Evolutionary conservation across 1,140 invertebrate genomes (phyloP).

Genomic region (Drosophila micromelanica): DNA sequence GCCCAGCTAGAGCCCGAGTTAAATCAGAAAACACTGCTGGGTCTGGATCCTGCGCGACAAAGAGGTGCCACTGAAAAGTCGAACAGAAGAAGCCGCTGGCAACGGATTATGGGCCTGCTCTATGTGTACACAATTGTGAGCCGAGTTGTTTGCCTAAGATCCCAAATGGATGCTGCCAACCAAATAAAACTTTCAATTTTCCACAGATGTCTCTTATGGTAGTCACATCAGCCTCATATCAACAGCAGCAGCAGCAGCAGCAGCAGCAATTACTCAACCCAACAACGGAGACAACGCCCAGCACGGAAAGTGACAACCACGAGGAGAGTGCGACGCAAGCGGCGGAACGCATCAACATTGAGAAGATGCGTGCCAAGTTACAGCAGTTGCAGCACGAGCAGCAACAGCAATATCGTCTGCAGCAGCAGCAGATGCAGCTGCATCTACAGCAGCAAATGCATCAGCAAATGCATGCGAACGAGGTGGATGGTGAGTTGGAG

Average conservation of each 20-base stretch:
- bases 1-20: slow-evolving; percentile 40
- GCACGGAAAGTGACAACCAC: slow-evolving; percentile 52
- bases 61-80: slow-evolving; percentile 19
- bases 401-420: slow-evolving; percentile 69
- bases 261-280: slow-evolving; percentile 54
- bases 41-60: slow-evolving; percentile 42
- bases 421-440: slow-evolving; percentile 66
- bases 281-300: slow-evolving; percentile 28
- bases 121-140: slow-evolving; percentile 77
- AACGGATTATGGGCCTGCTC: slow-evolving; percentile 66
- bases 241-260: slow-evolving; percentile 59
- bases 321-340: slow-evolving; percentile 34
- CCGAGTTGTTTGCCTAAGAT: not conserved
- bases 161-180: not conserved
- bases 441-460: slow-evolving; percentile 72
- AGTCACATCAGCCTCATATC: slow-evolving; percentile 72
- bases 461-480: slow-evolving; percentile 43
- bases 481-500: not conserved
- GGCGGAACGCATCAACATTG: slow-evolving; percentile 58
- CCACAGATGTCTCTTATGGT: slow-evolving; percentile 80
- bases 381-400: slow-evolving; percentile 76
- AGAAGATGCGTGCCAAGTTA: slow-evolving; percentile 79
- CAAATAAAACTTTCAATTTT: slow-evolving; percentile 42
- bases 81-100: slow-evolving; percentile 16
- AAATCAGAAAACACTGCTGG: slow-evolving; percentile 31